Base-by-base conservation (phyloP, 64 coral and sea anemone species). In the Hydrozoanthus tunicans region DNA sequence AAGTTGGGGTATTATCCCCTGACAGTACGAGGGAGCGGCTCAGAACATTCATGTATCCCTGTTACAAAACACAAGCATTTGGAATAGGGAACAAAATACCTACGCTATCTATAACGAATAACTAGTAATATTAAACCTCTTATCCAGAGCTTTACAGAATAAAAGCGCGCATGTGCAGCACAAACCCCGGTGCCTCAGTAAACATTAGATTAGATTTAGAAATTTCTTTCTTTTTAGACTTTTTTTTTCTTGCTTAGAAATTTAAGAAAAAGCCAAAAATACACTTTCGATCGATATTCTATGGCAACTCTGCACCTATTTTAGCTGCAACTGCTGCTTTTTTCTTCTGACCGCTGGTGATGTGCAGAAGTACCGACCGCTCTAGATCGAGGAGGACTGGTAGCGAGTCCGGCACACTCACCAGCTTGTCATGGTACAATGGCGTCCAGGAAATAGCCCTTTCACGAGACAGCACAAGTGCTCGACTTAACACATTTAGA, bases 1-100 rank as follows among this genome's bases (percentile, higher is more conserved):
- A 88, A 9, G 84, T 88, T 58, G 84, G 84, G 84, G 3, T 74
- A 75, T 88, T 88, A 74, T 75, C 12, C 51, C 84, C 84, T 52
- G 84, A 88, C 69, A 88, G 84, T 59, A 88, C 84, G 61, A 88
- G 67, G 55, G 84, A 70, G 23, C 84, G 84, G 84, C 84, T 88
- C 55, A 88, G 84, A 88, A 88, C 84, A 88, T 88, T 88, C 84
- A 88, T 75, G 84, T 74, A 88, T 74, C 84, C 84, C 84, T 88
- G 84, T 88, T 88, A 58, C 53, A 88, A 88, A 59, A 88, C 68
- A 88, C 69, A 88, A 88, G 55, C 84, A 88, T 73, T 25, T 88
- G 84, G 55, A 72, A 73, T 23, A 88, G 54, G 58, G 56, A 0
- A 54, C 32, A 51, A 6, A 9, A 60, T 14, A 56, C 61, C 56